Evolutionary conservation across 2,113 vertebrate genomes (phyloP).

Genomic region (Tyrannus savana): DNA sequence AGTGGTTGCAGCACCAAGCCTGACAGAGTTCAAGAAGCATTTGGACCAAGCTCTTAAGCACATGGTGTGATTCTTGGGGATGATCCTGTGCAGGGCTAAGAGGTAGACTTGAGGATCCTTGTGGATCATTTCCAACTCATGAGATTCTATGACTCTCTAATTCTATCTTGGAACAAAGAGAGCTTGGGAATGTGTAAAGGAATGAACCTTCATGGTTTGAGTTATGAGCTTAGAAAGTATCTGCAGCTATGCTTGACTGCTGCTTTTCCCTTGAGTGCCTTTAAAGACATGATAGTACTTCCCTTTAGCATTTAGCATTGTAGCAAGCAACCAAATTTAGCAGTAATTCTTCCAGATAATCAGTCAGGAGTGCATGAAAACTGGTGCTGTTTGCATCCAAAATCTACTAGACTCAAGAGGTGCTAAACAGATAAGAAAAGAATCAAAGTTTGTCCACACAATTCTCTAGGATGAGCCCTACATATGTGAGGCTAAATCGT

Average conservation of each 20-base stretch:
- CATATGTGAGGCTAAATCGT: neutral
- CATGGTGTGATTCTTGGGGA: neutral
- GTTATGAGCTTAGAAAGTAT: neutral
- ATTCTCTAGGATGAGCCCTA: neutral
- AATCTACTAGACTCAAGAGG: neutral
- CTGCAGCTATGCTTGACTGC: neutral
- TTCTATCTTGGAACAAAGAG: neutral
- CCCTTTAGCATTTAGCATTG: neutral
- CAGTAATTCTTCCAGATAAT: neutral
- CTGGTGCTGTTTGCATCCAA: neutral
- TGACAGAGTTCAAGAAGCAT: neutral
- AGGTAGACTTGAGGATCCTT: neutral
- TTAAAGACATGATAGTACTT: neutral
- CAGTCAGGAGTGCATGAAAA: neutral
- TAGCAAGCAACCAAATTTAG: neutral
- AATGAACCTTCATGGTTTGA: neutral
- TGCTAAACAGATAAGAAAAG: neutral
- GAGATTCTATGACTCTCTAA: neutral
- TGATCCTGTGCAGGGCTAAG: neutral
- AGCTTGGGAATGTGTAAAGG: neutral
- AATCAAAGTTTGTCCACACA: neutral
- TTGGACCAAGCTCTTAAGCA: neutral
- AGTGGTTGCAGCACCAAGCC: neutral
- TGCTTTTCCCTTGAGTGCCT: neutral
- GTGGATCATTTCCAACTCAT: neutral